phyloP scores from a whole-genome alignment of 2,888 invertebrate genomes.

The Macaria liturata region DNA sequence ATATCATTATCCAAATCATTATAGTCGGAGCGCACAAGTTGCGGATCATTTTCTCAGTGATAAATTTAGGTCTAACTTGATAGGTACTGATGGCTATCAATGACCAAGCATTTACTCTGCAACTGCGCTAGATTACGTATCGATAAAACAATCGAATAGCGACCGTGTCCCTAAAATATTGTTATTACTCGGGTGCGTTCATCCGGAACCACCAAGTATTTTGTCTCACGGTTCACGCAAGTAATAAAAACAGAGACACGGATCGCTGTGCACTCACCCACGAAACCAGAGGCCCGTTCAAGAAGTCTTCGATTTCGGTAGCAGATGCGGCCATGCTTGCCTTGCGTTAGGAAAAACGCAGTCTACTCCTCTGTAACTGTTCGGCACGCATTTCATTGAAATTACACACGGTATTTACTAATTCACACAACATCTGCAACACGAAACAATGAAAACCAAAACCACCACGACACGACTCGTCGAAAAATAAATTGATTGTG shows the following conservation, averaged over 20 bases:
- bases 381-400: constrained; percentile 66
- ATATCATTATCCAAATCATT: constrained; percentile 1
- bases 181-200: constrained; percentile 44
- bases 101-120: constrained; percentile 2
- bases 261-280: constrained; percentile 88
- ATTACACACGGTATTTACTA: constrained; percentile 45
- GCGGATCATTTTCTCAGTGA: constrained; percentile 7
- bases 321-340: constrained; percentile 85
- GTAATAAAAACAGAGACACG: constrained; percentile 60
- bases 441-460: constrained; percentile 22
- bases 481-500: constrained; percentile 2
- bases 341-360: constrained; percentile 66
- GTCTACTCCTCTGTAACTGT: constrained; percentile 56
- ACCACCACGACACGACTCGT: constrained; percentile 14
- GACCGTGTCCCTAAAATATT: constrained; percentile 13
- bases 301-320: constrained; percentile 91
- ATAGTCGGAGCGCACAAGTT: neutral
- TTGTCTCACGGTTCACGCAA: constrained; percentile 63
- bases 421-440: constrained; percentile 58
- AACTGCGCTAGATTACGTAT: neutral
- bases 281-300: constrained; percentile 92
- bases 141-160: neutral
- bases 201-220: constrained; percentile 58
- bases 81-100: neutral
- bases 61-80: neutral